A percentile compares a stretch with the other conserved stretches of the same genome.
Conservation (phyloP, 2,113 vertebrate species). For the Haemorhous mexicanus region DNA sequence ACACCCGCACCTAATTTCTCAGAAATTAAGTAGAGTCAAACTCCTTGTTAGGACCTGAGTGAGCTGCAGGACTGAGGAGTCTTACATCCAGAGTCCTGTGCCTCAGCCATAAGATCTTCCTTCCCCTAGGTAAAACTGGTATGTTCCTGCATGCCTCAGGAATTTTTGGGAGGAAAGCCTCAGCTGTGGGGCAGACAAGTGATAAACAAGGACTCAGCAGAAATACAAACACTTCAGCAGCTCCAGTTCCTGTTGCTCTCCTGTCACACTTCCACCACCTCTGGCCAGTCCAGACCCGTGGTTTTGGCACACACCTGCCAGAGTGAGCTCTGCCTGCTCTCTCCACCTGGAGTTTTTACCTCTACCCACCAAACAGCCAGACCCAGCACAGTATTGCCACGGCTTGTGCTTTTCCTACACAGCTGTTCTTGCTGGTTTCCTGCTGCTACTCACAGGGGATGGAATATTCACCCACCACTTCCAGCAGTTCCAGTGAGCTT, state of each 20-base stretch:
- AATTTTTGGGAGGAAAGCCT: background rate
- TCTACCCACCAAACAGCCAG: background rate
- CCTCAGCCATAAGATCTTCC: background rate
- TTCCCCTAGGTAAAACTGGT: background rate
- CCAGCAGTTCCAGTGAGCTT: background rate
- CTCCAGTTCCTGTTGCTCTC: background rate
- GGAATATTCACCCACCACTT: background rate
- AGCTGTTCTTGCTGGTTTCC: background rate
- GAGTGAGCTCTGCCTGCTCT: background rate
- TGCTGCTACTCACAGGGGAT: background rate
- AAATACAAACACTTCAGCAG: background rate
- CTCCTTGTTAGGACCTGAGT: background rate
- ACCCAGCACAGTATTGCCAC: background rate
- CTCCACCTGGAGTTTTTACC: background rate
- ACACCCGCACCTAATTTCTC: background rate
- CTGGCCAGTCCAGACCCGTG: background rate
- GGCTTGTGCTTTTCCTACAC: background rate
- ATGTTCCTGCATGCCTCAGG: accelerated
- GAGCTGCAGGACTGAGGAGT: background rate
- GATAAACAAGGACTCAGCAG: background rate
- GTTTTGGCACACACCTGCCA: background rate
- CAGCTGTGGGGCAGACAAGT: background rate
- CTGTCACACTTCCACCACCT: background rate
- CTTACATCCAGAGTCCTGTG: background rate
- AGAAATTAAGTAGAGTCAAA: background rate